phyloP scores from a whole-genome alignment of 1,140 invertebrate genomes.

The Orussus abietinus region DNA sequence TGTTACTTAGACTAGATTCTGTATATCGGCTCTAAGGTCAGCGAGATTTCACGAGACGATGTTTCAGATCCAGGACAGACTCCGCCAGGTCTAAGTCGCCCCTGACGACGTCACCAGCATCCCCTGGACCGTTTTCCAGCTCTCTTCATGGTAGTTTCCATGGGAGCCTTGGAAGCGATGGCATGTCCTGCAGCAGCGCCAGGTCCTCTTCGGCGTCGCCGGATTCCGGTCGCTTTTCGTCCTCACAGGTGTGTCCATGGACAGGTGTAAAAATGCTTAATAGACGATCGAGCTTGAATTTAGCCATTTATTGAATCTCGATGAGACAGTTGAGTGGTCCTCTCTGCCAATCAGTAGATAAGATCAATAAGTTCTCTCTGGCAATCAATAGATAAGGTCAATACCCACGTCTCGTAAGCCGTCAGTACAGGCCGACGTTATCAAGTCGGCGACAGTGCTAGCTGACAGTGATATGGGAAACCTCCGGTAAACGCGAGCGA shows the following conservation, averaged over 20 bases:
- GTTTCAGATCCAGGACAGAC: conserved; percentile 47
- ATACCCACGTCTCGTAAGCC: no score
- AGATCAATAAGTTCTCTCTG: no score
- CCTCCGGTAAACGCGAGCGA: no score
- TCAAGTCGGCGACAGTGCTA: no score
- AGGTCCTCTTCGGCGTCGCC: conserved; percentile 51
- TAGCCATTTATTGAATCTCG: no score
- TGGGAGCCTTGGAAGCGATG: conserved; percentile 51
- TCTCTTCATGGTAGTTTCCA: conserved; percentile 51
- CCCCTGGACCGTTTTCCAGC: conserved; percentile 46
- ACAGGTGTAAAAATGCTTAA: no score
- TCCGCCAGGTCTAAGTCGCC: conserved; percentile 51
- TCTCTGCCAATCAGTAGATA: background rate
- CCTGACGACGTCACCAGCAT: conserved; percentile 47
- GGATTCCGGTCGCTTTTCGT: conserved; percentile 49
- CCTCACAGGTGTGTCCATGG: conserved; percentile 36
- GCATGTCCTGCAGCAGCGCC: conserved; percentile 52
- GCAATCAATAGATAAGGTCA: no score
- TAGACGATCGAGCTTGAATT: no score
- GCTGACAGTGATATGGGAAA: no score
- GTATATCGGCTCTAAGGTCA: no score
- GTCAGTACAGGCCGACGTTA: no score
- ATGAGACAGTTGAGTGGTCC: background rate
- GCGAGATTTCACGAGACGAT: conserved; percentile 3
- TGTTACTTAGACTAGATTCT: no score